Base-by-base conservation (phyloP, 2,888 invertebrate genomes). In the Trypoxylon attenuatum region DNA sequence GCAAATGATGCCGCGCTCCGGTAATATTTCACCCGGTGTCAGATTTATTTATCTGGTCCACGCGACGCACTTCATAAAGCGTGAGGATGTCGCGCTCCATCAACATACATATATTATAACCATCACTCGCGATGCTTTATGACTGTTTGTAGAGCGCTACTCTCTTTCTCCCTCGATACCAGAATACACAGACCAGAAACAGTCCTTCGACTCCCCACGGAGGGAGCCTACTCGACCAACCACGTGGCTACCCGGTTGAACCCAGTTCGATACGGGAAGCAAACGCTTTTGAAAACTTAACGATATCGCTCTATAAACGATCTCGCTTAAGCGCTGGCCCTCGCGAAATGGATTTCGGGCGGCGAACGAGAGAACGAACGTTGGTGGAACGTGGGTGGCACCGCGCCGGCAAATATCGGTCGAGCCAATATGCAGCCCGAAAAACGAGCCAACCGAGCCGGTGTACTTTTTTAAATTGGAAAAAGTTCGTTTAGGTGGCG, bases 301-400 rank as follows among this genome's bases (percentile, higher is more conserved):
- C 50, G 23, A 38, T 54, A 65, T 55, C 51, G 52, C 52, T 60
- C 50, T 49, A 29, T 54, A 54, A 60, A 45, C 50, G 53, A 46
- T 64, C 29, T 54, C 49, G 33, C 15, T 19, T 16, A 39, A n/a
- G 18, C 47, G 33, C 63, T 38, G 39, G 41, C 39, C 16, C 41
- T 22, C 39, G 38, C 54, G 53, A 39, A 39, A 23, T 51, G 18
- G 16, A 23, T 22, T n/a, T 51, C 23, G n/a, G 10, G 22, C 5
- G 45, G 5, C 8, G n/a, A 16, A 10, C 46, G 16, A 13, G 1
- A 8, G 4, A 27, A 8, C 27, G n/a, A 1, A n/a, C 2, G 3
- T n/a, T n/a, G n/a, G n/a, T n/a, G n/a, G n/a, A n/a, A n/a, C n/a
- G n/a, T n/a, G n/a, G n/a, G n/a, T n/a, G n/a, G n/a, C n/a, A n/a